Conservation (phyloP, 1,140 invertebrate species). For the Leptinotarsa texana region DNA sequence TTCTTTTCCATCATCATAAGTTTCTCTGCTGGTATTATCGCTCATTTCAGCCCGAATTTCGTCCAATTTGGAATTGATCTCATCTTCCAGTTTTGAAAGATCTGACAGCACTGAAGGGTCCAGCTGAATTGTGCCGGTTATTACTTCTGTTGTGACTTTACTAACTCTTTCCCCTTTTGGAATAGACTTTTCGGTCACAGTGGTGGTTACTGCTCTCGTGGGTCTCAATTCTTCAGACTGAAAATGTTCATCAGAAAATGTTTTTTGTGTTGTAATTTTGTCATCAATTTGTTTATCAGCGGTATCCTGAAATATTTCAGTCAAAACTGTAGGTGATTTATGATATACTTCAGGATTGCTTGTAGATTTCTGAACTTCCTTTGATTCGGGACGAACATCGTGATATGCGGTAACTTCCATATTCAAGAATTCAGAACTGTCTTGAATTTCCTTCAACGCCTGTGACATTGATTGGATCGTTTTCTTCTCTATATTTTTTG, state of each 20-base stretch:
- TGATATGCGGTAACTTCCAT: slow-evolving; percentile 41
- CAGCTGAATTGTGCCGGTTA: slow-evolving; percentile 17
- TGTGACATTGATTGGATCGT: neutral
- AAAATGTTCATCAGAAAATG: neutral
- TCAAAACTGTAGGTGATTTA: neutral
- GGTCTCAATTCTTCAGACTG: slow-evolving; percentile 23
- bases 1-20: no score
- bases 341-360: neutral
- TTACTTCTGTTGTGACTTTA: slow-evolving; percentile 33
- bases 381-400: slow-evolving; percentile 28
- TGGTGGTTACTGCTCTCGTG: slow-evolving; percentile 28
- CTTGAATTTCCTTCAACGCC: slow-evolving; percentile 17
- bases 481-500: slow-evolving; percentile 23
- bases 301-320: no score
- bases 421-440: slow-evolving; percentile 39
- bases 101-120: slow-evolving; percentile 31
- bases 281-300: no score
- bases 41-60: slow-evolving; percentile 18
- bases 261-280: no score
- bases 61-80: slow-evolving; percentile 35
- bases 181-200: slow-evolving; percentile 27
- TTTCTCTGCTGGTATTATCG: neutral
- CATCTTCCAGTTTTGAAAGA: slow-evolving; percentile 35
- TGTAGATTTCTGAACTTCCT: neutral
- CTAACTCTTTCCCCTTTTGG: slow-evolving; percentile 28